phyloP scores from a whole-genome alignment of 2,797 vertebrate genomes.

The Xiphophorus birchmanni region DNA sequence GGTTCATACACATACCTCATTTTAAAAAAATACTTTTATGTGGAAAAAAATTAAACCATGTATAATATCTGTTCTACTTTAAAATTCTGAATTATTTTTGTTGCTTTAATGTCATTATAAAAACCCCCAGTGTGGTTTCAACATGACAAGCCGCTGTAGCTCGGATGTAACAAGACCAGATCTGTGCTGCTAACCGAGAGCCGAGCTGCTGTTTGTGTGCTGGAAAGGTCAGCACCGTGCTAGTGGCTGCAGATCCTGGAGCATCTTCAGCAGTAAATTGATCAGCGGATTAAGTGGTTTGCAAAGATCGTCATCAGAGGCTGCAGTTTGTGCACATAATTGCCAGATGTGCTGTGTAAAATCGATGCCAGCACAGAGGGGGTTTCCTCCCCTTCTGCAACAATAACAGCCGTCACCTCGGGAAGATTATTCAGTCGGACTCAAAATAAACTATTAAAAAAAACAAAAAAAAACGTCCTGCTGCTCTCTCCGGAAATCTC shows the following conservation, averaged over 20 bases:
- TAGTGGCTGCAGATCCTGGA: constrained; percentile 2
- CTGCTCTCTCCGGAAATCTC: constrained; percentile 32
- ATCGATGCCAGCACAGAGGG: constrained; percentile 2
- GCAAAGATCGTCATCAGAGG: constrained; percentile 23
- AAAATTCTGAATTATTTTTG: background rate
- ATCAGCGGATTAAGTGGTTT: constrained; percentile 36
- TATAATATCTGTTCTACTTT: background rate
- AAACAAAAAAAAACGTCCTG: background rate
- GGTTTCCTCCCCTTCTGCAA: background rate
- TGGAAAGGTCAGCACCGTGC: background rate
- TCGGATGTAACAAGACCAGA: background rate
- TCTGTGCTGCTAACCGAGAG: background rate
- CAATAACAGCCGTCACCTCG: background rate
- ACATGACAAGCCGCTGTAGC: background rate
- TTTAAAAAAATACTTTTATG: background rate
- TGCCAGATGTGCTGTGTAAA: constrained; percentile 24
- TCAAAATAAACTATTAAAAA: background rate
- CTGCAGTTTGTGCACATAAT: constrained; percentile 13
- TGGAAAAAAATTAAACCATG: background rate
- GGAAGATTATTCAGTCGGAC: background rate
- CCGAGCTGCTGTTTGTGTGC: background rate
- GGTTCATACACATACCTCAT: too few relatives aligned
- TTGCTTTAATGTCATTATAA: background rate
- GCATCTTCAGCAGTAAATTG: constrained; percentile 29
- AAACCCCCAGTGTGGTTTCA: background rate